Percentiles rank a stretch among this genome's conserved stretches.
Conservation (phyloP, 2,888 invertebrate species). For the Punctoribates punctum region DNA sequence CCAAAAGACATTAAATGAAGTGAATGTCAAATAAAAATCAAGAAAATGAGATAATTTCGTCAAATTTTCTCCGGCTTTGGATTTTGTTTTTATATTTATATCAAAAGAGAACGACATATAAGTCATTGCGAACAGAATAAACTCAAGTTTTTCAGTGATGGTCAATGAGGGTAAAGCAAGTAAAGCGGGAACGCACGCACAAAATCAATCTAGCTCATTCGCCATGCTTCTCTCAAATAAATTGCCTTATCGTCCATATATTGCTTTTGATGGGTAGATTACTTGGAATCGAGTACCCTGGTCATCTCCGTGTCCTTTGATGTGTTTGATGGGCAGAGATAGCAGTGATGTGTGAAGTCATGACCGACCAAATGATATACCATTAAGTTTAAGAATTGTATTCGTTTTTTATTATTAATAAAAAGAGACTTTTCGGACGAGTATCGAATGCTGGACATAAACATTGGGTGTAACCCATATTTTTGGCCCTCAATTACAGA, state of each 20-base stretch:
- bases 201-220: too few species aligned
- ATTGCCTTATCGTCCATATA: too few species aligned
- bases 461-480: constrained; percentile 25
- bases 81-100: neutral
- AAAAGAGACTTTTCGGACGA: neutral
- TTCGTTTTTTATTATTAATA: neutral
- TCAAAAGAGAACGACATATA: neutral
- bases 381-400: neutral
- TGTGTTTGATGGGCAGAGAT: constrained; percentile 14
- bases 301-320: neutral
- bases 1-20: too few species aligned
- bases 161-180: neutral
- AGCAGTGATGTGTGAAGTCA: constrained; percentile 19
- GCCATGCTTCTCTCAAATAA: too few species aligned
- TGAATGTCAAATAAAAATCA: too few species aligned
- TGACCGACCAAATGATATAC: neutral
- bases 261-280: neutral
- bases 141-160: neutral
- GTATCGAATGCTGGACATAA: constrained; percentile 7
- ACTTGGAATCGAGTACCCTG: neutral
- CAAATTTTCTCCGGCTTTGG: neutral
- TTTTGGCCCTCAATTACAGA: neutral
- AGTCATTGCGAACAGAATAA: too few species aligned
- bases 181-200: too few species aligned
- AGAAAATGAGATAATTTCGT: too few species aligned